Percentiles rank a stretch among this genome's conserved stretches.
These are phyloP conservation scores for Molossus molossus DNA, from an alignment of 2,797 vertebrate species.

Conservation along the genomic window DNA sequence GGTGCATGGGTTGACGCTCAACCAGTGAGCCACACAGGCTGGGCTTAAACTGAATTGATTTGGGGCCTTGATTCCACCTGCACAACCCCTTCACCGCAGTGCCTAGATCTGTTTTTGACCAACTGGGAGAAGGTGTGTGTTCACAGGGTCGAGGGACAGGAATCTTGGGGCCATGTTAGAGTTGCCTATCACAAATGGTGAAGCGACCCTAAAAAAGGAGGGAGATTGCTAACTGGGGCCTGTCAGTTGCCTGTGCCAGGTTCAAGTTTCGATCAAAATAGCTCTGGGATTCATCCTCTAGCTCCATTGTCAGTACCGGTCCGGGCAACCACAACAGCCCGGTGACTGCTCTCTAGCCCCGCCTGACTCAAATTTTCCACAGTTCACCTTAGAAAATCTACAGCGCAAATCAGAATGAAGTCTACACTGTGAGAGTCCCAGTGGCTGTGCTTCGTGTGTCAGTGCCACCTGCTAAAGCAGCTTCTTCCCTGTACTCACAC, in stretches of 20 bases:
- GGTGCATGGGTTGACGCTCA: too few relatives aligned
- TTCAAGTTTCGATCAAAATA: slow-evolving; percentile 62
- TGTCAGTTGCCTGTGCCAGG: background rate
- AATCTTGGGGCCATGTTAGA: background rate
- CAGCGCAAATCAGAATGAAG: slow-evolving; percentile 32
- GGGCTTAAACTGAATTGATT: background rate
- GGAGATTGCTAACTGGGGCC: background rate
- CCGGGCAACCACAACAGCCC: background rate
- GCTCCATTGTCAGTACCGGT: background rate
- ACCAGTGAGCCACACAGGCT: too few relatives aligned
- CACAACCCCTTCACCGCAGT: background rate
- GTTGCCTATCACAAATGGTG: background rate
- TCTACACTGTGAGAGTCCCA: background rate
- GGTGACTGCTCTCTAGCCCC: background rate
- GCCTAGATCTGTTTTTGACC: slow-evolving; percentile 5
- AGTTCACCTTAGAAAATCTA: slow-evolving; percentile 30
- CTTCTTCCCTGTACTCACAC: background rate
- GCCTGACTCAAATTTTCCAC: slow-evolving; percentile 1
- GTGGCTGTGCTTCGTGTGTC: background rate
- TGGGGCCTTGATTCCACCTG: background rate
- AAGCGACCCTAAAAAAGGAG: slow-evolving; percentile 6
- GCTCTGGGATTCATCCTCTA: slow-evolving; percentile 41
- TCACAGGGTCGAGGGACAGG: background rate
- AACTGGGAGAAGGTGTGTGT: background rate
- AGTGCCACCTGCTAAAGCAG: slow-evolving; percentile 33